phyloP scores from a whole-genome alignment of 2,113 vertebrate species.

The Bombycilla garrulus region DNA sequence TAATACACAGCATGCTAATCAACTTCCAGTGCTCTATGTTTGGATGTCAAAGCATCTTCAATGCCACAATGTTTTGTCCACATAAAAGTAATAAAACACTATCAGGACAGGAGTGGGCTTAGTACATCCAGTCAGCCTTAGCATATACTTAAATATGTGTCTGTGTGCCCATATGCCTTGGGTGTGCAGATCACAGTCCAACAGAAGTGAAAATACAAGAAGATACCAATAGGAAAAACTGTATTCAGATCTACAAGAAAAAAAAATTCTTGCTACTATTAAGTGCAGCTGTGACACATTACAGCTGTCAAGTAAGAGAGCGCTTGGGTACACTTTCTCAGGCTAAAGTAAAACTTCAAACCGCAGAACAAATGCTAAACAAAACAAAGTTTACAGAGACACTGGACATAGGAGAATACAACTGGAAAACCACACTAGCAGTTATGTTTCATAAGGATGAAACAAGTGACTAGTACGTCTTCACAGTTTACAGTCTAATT shows the following conservation, averaged over 20 bases:
- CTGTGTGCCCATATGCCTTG: fast-evolving
- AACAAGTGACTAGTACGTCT: background rate
- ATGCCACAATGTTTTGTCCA: background rate
- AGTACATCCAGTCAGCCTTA: background rate
- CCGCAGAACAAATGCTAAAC: background rate
- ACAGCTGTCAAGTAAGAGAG: background rate
- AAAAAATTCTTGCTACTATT: background rate
- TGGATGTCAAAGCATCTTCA: background rate
- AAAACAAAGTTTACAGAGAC: background rate
- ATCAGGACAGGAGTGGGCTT: background rate
- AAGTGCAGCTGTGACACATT: background rate
- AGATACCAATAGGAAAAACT: background rate
- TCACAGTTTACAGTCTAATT: background rate
- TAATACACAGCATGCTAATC: background rate
- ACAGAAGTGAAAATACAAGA: background rate
- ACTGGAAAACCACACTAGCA: background rate
- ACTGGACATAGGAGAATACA: background rate
- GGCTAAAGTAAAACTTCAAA: background rate
- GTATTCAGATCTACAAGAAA: background rate
- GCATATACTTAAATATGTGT: too few relatives aligned
- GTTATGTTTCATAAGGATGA: background rate
- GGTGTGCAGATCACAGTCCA: background rate
- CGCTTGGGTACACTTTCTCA: background rate
- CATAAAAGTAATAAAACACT: background rate
- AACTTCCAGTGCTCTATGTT: background rate